Evolutionary conservation across 64 coral and sea anemone species (phyloP).

Genomic region (Montipora capricornis): DNA sequence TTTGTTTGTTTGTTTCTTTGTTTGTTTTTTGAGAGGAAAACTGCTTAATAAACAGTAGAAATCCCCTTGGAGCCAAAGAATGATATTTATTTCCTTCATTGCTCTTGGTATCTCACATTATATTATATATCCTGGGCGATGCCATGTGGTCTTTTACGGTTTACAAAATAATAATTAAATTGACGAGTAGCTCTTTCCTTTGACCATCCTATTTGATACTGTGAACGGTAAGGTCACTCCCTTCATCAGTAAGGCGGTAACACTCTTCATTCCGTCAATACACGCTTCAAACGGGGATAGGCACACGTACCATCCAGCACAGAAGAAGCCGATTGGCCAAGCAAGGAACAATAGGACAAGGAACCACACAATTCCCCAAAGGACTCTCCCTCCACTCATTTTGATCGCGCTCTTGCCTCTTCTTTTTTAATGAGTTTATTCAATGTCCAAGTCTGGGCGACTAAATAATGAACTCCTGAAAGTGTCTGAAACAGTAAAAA

Average conservation of each 20-base stretch:
- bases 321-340: slow-evolving; percentile 89
- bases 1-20: too few relatives aligned
- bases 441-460: not conserved
- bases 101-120: too few relatives aligned
- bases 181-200: slow-evolving; percentile 61
- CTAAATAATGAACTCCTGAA: not conserved
- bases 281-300: slow-evolving; percentile 84
- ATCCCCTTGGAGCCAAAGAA: too few relatives aligned
- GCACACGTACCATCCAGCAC: slow-evolving; percentile 91
- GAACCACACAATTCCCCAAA: slow-evolving; percentile 81
- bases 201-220: slow-evolving; percentile 69
- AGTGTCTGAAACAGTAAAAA: not conserved
- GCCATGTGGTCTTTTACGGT: not conserved
- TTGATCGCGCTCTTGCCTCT: not conserved
- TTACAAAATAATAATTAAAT: not conserved
- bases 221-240: slow-evolving; percentile 70
- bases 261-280: slow-evolving; percentile 71
- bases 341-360: slow-evolving; percentile 70
- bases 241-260: slow-evolving; percentile 79
- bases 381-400: slow-evolving; percentile 53
- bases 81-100: too few relatives aligned
- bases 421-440: not conserved
- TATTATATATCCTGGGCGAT: not conserved
- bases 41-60: too few relatives aligned
- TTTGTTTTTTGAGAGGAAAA: too few relatives aligned